Conservation (phyloP, 2,113 vertebrate genomes). For the Pachyramphus minor region DNA sequence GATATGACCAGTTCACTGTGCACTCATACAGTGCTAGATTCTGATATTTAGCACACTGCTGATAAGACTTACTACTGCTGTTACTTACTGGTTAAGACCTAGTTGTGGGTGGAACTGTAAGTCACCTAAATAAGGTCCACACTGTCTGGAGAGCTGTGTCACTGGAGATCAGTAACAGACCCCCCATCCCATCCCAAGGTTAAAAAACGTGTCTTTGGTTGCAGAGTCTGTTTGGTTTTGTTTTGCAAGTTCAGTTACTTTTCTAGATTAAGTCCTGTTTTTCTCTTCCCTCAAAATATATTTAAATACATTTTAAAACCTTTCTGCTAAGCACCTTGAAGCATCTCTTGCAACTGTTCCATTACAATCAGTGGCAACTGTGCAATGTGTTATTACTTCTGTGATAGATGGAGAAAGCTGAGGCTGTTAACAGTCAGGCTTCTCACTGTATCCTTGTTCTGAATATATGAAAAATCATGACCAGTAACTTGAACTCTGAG, state of each 20-base stretch:
- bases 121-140: neutral
- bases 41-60: neutral
- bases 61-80: neutral
- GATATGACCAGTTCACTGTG: conserved; percentile 40
- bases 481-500: neutral
- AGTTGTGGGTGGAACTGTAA: neutral
- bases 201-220: neutral
- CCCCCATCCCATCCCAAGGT: neutral
- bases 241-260: neutral
- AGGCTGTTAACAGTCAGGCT: neutral
- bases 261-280: neutral
- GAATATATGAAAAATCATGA: neutral
- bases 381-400: neutral
- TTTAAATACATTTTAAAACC: neutral
- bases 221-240: neutral
- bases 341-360: neutral
- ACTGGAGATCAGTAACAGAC: neutral
- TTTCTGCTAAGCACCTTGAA: neutral
- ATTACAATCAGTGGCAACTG: neutral
- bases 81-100: neutral
- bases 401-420: neutral
- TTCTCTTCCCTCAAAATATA: neutral
- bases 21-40: neutral
- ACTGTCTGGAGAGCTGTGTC: neutral
- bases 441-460: neutral